Percentiles rank a stretch among this genome's conserved stretches.
These are phyloP conservation scores for Penaeus japonicus DNA, from an alignment of 1,140 invertebrate genomes.

Conservation along the genomic window DNA sequence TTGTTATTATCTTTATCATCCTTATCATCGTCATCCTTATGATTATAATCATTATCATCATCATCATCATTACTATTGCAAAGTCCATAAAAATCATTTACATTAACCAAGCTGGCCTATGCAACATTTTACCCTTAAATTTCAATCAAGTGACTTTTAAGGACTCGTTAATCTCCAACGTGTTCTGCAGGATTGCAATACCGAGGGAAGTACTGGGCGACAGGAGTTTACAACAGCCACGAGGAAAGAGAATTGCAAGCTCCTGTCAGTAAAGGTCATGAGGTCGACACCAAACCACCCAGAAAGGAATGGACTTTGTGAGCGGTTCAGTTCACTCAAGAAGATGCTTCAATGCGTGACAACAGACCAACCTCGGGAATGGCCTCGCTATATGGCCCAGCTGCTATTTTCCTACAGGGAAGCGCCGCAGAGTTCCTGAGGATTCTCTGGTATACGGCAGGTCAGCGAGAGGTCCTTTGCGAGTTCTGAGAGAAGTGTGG, in stretches of 20 bases:
- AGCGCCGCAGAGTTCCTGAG: too few species aligned
- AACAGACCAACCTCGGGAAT: background rate
- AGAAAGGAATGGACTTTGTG: too few species aligned
- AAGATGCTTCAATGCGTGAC: background rate
- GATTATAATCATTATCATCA: too few species aligned
- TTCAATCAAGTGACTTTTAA: background rate
- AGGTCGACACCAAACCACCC: too few species aligned
- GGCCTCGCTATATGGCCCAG: background rate
- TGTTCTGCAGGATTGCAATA: background rate
- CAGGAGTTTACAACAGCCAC: background rate
- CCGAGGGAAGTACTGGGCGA: background rate
- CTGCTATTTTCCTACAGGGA: background rate
- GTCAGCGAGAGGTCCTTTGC: background rate
- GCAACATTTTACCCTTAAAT: conserved; percentile 75
- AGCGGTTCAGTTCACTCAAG: too few species aligned
- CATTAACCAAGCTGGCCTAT: conserved; percentile 92
- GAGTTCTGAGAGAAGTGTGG: background rate
- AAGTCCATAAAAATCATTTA: too few species aligned
- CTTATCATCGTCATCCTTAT: too few species aligned
- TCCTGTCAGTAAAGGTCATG: too few species aligned
- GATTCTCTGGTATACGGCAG: background rate
- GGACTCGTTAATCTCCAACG: background rate
- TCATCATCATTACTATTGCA: too few species aligned
- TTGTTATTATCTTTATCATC: too few species aligned
- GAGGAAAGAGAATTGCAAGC: too few species aligned